phyloP scores from a whole-genome alignment of 2,888 invertebrate species.

The Pyrrhosoma nymphula region DNA sequence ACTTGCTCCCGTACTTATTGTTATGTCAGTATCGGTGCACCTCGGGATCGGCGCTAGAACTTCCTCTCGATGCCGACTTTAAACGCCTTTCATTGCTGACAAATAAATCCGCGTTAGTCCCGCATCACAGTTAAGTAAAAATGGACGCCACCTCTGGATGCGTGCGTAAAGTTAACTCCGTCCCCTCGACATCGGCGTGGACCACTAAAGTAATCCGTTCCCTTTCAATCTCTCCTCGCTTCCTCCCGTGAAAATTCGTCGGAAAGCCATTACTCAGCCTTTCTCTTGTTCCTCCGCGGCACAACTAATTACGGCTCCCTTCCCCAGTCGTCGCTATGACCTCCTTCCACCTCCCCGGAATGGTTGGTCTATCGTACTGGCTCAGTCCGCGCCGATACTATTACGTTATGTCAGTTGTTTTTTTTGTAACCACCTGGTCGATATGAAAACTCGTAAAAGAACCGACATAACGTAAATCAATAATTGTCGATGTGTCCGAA shows the following conservation, averaged over 20 bases:
- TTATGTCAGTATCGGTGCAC: no score
- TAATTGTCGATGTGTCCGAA: no score
- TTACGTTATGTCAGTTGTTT: no score
- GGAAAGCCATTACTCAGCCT: neutral
- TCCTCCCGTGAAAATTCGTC: neutral
- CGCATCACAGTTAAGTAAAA: neutral
- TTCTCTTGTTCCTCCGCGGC: neutral
- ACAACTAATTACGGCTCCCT: neutral
- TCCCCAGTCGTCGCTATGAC: neutral
- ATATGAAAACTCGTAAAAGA: no score
- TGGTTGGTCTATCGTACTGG: neutral
- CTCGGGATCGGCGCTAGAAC: neutral
- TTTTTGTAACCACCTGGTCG: no score
- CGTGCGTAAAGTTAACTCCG: neutral
- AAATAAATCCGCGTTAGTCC: neutral
- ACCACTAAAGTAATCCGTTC: neutral
- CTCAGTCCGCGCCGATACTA: no score
- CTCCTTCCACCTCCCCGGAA: neutral
- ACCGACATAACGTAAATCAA: no score
- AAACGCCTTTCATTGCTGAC: neutral
- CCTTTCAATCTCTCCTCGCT: neutral
- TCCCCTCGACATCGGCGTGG: neutral
- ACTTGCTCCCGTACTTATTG: no score
- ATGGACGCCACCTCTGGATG: neutral
- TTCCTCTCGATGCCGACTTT: neutral